Conservation (phyloP, 2,888 invertebrate genomes). For the Furcula furcula region DNA sequence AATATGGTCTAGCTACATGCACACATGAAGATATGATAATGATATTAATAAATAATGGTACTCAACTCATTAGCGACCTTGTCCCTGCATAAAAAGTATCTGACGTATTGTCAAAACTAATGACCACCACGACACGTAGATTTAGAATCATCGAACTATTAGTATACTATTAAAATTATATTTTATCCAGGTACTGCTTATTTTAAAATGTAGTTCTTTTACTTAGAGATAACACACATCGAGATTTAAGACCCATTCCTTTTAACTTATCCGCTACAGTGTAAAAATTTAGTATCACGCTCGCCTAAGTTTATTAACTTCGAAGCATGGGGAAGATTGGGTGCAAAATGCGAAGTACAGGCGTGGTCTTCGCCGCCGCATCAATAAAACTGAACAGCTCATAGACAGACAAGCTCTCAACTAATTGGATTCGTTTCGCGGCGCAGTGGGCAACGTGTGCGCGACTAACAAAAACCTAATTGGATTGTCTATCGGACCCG, state of each 20-base stretch:
- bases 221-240: too few relatives aligned
- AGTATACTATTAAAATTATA: too few relatives aligned
- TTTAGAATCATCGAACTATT: too few relatives aligned
- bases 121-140: too few relatives aligned
- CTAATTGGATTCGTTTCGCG: constrained; percentile 32
- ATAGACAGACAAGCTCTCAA: constrained; percentile 3
- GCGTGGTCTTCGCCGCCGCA: neutral
- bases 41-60: too few relatives aligned
- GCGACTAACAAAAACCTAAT: constrained; percentile 19
- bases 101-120: too few relatives aligned
- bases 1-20: constrained; percentile 3
- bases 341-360: neutral
- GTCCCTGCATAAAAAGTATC: too few relatives aligned
- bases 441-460: constrained; percentile 14
- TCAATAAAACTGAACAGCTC: constrained; percentile 1
- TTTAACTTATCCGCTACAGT: neutral
- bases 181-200: too few relatives aligned
- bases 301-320: neutral
- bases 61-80: too few relatives aligned
- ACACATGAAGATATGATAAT: constrained; percentile 5
- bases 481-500: constrained; percentile 20
- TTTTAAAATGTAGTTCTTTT: too few relatives aligned
- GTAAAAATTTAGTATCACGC: neutral
- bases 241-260: too few relatives aligned
- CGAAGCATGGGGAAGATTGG: neutral